Conservation (phyloP, 2,797 vertebrate genomes). For the Syngnathus rostellatus region DNA sequence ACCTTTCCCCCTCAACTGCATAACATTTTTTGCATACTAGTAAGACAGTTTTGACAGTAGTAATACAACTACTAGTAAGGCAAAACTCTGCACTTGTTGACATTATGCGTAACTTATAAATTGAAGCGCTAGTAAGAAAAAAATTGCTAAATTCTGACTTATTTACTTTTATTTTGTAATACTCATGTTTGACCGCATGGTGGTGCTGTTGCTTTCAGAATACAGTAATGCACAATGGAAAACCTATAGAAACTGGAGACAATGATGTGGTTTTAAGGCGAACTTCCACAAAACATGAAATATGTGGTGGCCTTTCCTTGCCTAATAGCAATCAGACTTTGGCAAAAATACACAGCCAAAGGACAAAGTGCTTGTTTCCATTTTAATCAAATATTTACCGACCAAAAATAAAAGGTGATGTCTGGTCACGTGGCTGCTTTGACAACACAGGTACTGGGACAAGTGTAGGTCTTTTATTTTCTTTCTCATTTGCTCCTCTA, state of each 20-base stretch:
- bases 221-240: background rate
- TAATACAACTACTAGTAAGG: background rate
- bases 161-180: too few relatives aligned
- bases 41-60: background rate
- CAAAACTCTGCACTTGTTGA: background rate
- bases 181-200: too few relatives aligned
- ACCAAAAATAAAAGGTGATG: background rate
- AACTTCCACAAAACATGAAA: background rate
- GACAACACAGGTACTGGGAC: background rate
- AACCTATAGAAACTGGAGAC: background rate
- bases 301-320: background rate
- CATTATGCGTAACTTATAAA: too few relatives aligned
- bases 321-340: background rate
- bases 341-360: background rate
- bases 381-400: background rate
- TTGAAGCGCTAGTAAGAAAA: background rate
- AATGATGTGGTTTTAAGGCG: background rate
- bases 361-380: background rate
- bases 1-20: background rate
- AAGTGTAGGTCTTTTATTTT: background rate
- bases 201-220: background rate
- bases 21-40: too few relatives aligned
- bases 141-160: background rate
- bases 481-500: conserved; percentile 3
- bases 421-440: background rate